Base-by-base conservation (phyloP, 2,113 vertebrate genomes). In the Miniopterus natalensis region DNA sequence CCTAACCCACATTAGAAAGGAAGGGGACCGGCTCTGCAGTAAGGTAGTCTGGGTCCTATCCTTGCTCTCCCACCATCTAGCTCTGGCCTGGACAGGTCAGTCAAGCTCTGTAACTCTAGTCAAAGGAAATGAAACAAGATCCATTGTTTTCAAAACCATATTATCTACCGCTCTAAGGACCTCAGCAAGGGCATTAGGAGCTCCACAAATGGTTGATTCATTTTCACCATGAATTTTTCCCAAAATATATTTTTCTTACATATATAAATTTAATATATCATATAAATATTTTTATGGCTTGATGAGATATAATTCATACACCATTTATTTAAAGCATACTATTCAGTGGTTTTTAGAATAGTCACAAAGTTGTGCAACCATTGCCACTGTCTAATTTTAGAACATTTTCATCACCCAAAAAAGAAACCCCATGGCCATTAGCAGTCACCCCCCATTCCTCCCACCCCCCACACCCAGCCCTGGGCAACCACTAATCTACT, bases 211-310 rank as follows among this genome's bases (percentile, higher is more conserved):
- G 42, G 17, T 89, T 61, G 74, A 31, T 74, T 93, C 6, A 2
- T 85, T 91, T 77, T 83, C 49, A 70, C 14, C 59, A 11, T 42
- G 14, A 65, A 47, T 61, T 68, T 83, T 59, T 40, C 36, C 20
- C 63, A 42, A 21, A 45, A 47, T 45, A 5, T n/a, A 23, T 47
- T 49, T 91, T 53, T 63, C 53, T 71, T 79, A 15, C 9, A 29
- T 45, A 36, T 20, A 15, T 91, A 57, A 61, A 65, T 84, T 92
- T 65, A 53, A 23, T 45, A 11, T 84, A 65, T 84, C 51, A 55
- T n/a, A 9, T 57, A 92, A 57, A 79, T 80, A 63, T 92, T 89
- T 81, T 88, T 88, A 77, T 36, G 77, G 66, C 23, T 80, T 75
- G 95, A 79, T 68, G n/a, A 65, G 47, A 17, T 92, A 25, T 1